Conservation (phyloP, 1,140 invertebrate genomes). For the Brachionus rubens region DNA sequence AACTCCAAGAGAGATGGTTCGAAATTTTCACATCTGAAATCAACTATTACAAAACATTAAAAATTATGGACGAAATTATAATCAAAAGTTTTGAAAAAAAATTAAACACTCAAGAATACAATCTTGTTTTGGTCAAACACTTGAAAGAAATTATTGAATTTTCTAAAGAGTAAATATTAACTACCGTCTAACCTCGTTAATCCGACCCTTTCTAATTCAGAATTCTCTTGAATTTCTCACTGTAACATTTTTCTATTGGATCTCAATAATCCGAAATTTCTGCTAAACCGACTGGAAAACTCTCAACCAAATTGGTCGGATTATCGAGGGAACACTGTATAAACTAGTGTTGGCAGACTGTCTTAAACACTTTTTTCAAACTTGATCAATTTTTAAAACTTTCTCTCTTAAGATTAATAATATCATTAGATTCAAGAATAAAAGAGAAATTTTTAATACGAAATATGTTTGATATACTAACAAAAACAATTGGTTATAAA, state of each 20-base stretch:
- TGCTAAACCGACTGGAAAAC: too few relatives aligned
- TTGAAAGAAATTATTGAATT: slow-evolving; percentile 13
- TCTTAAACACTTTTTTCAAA: too few relatives aligned
- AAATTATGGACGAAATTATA: slow-evolving; percentile 15
- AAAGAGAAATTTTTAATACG: neutral
- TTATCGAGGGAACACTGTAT: neutral
- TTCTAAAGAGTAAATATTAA: slow-evolving; percentile 1
- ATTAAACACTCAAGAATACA: slow-evolving; percentile 8
- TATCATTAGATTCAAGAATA: neutral
- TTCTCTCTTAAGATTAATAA: neutral
- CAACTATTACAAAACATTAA: neutral
- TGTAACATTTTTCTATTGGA: neutral
- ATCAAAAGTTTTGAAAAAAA: slow-evolving; percentile 1
- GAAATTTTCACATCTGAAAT: slow-evolving; percentile 36
- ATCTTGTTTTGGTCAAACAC: neutral
- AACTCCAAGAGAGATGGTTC: slow-evolving; percentile 40
- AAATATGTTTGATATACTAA: slow-evolving; percentile 1
- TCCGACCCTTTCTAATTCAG: too few relatives aligned
- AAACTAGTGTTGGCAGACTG: too few relatives aligned
- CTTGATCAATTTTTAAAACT: too few relatives aligned
- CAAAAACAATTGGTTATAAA: neutral
- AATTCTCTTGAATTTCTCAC: neutral
- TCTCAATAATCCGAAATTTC: too few relatives aligned
- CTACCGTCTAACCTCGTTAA: too few relatives aligned
- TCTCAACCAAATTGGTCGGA: too few relatives aligned